These are phyloP conservation scores for Hermaeophaga mercurialis DNA, from an alignment of 2,888 invertebrate genomes.

Conservation along the genomic window DNA sequence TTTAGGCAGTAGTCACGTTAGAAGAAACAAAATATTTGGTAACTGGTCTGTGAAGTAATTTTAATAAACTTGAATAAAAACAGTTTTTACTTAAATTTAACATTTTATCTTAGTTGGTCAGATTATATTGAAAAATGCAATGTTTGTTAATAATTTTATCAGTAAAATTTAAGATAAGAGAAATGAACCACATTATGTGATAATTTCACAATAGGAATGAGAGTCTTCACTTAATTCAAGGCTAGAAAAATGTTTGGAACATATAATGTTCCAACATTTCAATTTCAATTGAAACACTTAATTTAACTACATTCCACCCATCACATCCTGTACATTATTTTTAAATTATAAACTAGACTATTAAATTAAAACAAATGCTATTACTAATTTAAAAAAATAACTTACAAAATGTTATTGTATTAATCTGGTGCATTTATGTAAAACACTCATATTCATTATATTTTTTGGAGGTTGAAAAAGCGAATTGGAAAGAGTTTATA, in stretches of 20 bases:
- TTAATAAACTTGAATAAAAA: background rate
- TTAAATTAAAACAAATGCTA: background rate
- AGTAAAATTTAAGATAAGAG: background rate
- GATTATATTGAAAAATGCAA: background rate
- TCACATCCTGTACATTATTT: background rate
- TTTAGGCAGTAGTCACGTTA: too few relatives aligned
- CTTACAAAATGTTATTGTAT: background rate
- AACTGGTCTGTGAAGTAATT: background rate
- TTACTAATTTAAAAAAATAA: background rate
- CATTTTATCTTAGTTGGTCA: too few relatives aligned
- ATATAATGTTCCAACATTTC: background rate
- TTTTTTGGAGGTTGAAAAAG: background rate
- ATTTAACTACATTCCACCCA: background rate
- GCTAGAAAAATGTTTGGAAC: background rate
- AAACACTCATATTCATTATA: background rate
- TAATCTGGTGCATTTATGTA: background rate
- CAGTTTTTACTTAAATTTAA: too few relatives aligned
- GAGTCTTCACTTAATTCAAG: background rate
- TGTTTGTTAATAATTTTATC: background rate
- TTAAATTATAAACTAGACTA: background rate
- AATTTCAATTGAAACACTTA: background rate
- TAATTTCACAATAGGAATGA: too few relatives aligned
- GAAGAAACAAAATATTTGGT: too few relatives aligned
- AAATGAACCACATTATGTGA: background rate
- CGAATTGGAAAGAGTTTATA: background rate